A percentile compares a stretch with the other conserved stretches of the same genome.
phyloP scores from a whole-genome alignment of 2,888 invertebrate species.

The Pristionchus maxplancki region DNA sequence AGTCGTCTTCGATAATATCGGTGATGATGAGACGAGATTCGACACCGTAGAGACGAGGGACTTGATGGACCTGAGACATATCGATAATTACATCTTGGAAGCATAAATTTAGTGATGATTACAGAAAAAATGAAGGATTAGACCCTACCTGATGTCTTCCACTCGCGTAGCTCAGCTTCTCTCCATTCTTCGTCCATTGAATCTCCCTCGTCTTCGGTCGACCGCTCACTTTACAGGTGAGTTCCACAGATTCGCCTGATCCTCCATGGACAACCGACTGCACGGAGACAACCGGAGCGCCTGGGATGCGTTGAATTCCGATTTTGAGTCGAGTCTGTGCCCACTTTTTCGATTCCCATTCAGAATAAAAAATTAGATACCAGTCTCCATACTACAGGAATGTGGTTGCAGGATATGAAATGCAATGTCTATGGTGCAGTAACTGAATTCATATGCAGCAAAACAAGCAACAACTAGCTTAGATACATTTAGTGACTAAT shows the following conservation, averaged over 20 bases:
- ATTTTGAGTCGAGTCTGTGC: too few species aligned
- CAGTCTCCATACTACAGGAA: too few species aligned
- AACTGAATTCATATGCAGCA: too few species aligned
- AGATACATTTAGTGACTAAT: not conserved
- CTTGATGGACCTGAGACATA: conserved; percentile 65
- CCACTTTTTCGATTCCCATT: too few species aligned
- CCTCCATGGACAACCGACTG: conserved; percentile 56
- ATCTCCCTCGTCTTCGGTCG: conserved; percentile 70
- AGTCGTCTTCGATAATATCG: conserved; percentile 68
- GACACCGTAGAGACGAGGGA: conserved; percentile 69
- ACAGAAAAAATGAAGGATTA: not conserved
- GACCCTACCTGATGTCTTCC: conserved; percentile 61
- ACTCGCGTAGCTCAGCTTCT: conserved; percentile 65
- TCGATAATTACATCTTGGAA: too few species aligned
- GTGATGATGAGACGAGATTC: conserved; percentile 72
- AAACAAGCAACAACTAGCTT: not conserved
- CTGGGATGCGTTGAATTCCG: too few species aligned
- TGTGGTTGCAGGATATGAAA: too few species aligned
- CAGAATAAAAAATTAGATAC: not conserved
- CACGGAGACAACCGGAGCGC: conserved; percentile 64
- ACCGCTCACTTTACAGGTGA: conserved; percentile 67
- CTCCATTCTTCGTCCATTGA: conserved; percentile 68
- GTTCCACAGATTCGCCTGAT: conserved; percentile 60
- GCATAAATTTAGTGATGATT: too few species aligned
- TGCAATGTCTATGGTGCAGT: too few species aligned